Conservation (phyloP, 2,113 vertebrate species). For the Otolemur garnettii region DNA sequence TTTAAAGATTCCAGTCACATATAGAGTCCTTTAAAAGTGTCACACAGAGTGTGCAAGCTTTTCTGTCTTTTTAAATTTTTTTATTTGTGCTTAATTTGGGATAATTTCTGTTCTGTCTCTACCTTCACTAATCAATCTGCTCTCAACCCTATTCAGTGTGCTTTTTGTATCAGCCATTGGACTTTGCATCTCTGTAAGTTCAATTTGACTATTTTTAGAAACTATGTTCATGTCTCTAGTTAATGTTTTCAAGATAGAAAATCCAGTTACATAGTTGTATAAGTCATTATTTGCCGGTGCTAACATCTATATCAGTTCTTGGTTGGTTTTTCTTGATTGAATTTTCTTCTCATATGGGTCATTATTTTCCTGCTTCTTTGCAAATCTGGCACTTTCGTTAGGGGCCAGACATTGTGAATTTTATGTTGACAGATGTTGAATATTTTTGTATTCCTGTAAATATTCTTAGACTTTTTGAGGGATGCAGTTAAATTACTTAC, state of each 20-base stretch:
- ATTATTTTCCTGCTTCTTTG: neutral
- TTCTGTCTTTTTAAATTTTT: neutral
- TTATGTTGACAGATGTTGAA: neutral
- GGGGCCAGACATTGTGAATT: neutral
- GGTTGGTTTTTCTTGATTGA: neutral
- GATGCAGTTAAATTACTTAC: neutral
- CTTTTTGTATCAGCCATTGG: neutral
- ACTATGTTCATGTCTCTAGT: neutral
- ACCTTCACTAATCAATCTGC: neutral
- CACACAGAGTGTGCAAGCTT: neutral
- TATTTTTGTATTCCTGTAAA: neutral
- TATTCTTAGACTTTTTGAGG: neutral
- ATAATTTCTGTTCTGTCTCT: neutral
- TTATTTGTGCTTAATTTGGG: neutral
- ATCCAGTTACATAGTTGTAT: neutral
- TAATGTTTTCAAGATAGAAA: slow-evolving; percentile 19
- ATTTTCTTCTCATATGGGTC: neutral
- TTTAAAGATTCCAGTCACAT: neutral
- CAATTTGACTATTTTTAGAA: neutral
- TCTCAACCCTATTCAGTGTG: neutral
- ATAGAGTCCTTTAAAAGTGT: neutral
- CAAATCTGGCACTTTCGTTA: neutral
- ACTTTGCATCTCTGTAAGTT: neutral
- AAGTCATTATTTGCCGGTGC: neutral
- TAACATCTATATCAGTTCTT: slow-evolving; percentile 7